Percentiles rank a stretch among this genome's conserved stretches.
phyloP scores from a whole-genome alignment of 2,888 invertebrate genomes.

The Melipona beecheii region DNA sequence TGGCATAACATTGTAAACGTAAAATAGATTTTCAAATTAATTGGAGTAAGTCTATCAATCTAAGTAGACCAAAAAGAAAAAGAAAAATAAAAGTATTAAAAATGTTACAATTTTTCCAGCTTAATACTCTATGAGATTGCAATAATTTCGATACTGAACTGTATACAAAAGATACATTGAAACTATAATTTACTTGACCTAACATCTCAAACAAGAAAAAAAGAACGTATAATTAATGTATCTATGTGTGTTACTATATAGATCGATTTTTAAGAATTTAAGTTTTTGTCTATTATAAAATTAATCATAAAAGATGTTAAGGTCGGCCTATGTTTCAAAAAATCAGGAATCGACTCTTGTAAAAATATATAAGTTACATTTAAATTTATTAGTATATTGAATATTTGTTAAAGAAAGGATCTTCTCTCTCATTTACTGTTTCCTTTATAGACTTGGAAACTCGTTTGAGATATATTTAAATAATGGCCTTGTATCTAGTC shows the following conservation, averaged over 20 bases:
- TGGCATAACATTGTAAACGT: constrained; percentile 28
- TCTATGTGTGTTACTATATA: constrained; percentile 23
- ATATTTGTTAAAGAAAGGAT: background rate
- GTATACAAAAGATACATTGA: constrained; percentile 43
- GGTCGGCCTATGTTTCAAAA: constrained; percentile 24
- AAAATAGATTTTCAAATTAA: constrained; percentile 37
- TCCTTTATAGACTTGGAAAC: constrained; percentile 27
- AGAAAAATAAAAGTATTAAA: constrained; percentile 21
- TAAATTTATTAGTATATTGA: constrained; percentile 18
- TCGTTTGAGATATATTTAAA: constrained; percentile 27
- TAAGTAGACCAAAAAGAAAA: constrained; percentile 13
- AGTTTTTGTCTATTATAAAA: constrained; percentile 25
- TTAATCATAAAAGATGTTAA: constrained; percentile 11
- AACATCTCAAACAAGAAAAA: constrained; percentile 7
- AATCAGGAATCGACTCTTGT: constrained; percentile 8
- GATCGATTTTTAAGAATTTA: constrained; percentile 23
- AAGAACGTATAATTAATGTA: constrained; percentile 17
- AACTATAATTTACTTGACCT: constrained; percentile 24
- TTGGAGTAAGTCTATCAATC: constrained; percentile 28
- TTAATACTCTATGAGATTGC: constrained; percentile 34
- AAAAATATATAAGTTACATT: constrained; percentile 18
- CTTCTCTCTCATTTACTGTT: background rate
- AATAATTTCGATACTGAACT: constrained; percentile 38
- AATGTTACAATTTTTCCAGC: constrained; percentile 28
- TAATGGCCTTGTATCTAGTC: constrained; percentile 56